A percentile compares a stretch with the other conserved stretches of the same genome.
Conservation (phyloP, 2,797 vertebrate species). For the Loris lydekkerianus region DNA sequence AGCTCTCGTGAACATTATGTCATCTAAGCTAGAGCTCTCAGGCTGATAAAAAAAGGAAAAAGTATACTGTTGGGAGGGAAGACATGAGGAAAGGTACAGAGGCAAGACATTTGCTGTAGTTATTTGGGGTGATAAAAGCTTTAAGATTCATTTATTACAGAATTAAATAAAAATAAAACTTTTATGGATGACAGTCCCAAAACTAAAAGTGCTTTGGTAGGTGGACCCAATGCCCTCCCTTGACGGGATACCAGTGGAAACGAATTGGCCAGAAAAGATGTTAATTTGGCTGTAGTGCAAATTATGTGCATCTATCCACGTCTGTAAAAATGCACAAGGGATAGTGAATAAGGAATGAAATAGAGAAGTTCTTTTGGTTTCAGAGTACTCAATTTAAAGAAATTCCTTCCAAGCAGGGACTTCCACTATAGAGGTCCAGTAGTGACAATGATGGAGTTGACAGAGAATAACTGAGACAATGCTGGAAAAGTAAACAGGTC, state of each 20-base stretch:
- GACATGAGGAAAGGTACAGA: neutral
- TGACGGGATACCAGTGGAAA: neutral
- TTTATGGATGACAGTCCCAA: neutral
- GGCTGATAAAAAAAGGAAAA: neutral
- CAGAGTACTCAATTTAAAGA: neutral
- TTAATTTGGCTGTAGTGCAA: neutral
- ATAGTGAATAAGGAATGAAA: neutral
- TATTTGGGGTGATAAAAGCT: neutral
- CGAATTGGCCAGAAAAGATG: neutral
- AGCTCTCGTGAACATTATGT: neutral
- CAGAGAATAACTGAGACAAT: neutral
- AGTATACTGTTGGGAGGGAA: neutral
- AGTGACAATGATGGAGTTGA: neutral
- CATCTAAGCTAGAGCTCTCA: neutral
- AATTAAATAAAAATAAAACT: constrained; percentile 40
- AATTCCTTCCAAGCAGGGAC: neutral
- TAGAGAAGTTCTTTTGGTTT: neutral
- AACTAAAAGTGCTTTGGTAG: neutral
- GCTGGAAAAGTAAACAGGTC: neutral
- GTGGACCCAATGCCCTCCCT: neutral
- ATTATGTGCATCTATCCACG: neutral
- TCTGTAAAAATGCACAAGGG: neutral
- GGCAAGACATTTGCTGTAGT: neutral
- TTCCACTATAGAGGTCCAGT: neutral
- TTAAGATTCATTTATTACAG: neutral